A percentile compares a stretch with the other conserved stretches of the same genome.
Evolutionary conservation across 1,140 invertebrate genomes (phyloP).

Genomic region (Parapsyche elsis): DNA sequence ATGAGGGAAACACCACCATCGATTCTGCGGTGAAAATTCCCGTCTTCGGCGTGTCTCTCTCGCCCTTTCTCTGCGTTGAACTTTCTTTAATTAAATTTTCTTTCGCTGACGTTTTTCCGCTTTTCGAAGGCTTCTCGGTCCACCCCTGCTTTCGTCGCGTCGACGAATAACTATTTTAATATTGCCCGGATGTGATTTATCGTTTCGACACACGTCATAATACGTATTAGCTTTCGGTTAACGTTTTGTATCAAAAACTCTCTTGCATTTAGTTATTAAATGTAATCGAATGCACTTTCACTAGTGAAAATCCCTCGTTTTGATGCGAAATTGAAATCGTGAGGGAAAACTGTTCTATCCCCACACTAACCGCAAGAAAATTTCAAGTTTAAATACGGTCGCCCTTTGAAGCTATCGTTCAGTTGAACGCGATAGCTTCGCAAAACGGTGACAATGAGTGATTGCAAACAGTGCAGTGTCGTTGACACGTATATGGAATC

Average conservation of each 20-base stretch:
- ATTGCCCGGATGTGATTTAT: neutral
- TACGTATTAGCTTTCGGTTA: neutral
- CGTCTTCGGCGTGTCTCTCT: too few relatives aligned
- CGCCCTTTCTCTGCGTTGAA: neutral
- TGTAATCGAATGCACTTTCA: too few relatives aligned
- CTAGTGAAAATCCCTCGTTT: neutral
- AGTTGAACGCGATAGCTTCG: neutral
- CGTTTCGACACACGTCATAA: neutral
- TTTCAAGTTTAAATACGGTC: neutral
- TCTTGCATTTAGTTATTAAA: too few relatives aligned
- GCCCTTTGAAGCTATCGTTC: neutral
- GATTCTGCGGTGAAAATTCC: too few relatives aligned
- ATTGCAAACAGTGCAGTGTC: neutral
- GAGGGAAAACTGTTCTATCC: neutral
- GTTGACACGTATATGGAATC: neutral
- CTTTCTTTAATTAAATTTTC: conserved; percentile 12
- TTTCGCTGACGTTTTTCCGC: neutral
- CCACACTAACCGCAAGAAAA: conserved; percentile 12
- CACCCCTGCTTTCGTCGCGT: neutral
- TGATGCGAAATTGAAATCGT: conserved; percentile 4
- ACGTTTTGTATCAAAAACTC: too few relatives aligned
- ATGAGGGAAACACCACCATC: too few relatives aligned
- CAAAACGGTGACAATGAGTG: neutral
- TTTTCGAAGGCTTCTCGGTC: neutral
- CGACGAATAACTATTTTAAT: neutral